These are phyloP conservation scores for Agrotis segetum DNA, from an alignment of 2,888 invertebrate genomes.

Conservation along the genomic window DNA sequence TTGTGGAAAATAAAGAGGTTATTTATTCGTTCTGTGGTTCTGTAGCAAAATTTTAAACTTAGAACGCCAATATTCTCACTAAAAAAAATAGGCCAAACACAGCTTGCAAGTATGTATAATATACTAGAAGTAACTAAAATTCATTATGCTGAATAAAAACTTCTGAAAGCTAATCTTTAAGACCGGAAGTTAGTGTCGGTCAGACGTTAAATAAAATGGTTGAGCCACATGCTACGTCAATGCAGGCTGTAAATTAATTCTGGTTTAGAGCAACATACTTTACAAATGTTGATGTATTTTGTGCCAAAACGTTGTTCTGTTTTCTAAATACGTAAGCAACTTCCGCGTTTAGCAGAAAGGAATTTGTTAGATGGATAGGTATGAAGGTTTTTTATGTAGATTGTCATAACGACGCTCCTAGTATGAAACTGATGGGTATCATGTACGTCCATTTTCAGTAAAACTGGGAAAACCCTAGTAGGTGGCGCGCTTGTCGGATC, in stretches of 20 bases:
- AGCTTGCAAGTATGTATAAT: neutral
- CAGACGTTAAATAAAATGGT: neutral
- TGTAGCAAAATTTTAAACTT: neutral
- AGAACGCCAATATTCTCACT: neutral
- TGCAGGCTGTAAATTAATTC: slow-evolving; percentile 25
- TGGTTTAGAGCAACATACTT: slow-evolving; percentile 19
- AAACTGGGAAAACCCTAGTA: neutral
- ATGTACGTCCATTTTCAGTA: neutral
- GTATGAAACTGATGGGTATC: no score
- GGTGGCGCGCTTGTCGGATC: neutral
- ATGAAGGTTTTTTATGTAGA: neutral
- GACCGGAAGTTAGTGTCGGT: slow-evolving; percentile 26
- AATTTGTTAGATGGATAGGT: slow-evolving; percentile 2
- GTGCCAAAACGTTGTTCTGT: slow-evolving; percentile 14
- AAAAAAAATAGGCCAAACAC: neutral
- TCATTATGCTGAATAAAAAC: slow-evolving; percentile 6
- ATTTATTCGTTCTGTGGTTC: no score
- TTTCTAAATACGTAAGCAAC: neutral
- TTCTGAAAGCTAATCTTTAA: slow-evolving; percentile 7
- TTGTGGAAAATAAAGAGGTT: no score
- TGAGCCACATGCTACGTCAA: slow-evolving; percentile 27
- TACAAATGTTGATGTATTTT: slow-evolving; percentile 18
- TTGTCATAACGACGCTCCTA: neutral
- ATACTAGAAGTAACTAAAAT: neutral
- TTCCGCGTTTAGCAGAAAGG: slow-evolving; percentile 3